Evolutionary conservation across 1,140 invertebrate species (phyloP), one percentile per base, ranked within the genome.

Genomic region (Eupeodes corollae): DNA sequence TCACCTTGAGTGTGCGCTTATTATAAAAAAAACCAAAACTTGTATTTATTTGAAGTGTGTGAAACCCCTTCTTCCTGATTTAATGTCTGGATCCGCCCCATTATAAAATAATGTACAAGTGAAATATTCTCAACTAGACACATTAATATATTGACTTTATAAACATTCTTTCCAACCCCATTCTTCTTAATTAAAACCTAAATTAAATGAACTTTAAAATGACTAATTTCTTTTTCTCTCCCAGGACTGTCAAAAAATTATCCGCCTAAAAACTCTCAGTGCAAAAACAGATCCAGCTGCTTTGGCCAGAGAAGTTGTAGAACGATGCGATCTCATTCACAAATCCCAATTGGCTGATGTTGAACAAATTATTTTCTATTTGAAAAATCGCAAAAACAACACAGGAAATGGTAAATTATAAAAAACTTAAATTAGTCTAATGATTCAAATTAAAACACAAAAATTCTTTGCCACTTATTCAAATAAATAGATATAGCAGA

Each of bases 321-420:
- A 87, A 48, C 87, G 89, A 70, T 95, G 91, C 71, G 82, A 84
- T 59, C 71, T 95, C 14, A 93, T 96, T 59, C 87, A 91, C 66
- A 80, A 83, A 46, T 84, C 83, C 2, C 86, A 90, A 68, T 58
- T 88, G 19, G 74, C 78, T 11, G 89, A 95, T 72, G 84, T 96
- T 5, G 88, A 94, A 67, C 90, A 93, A 61, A 74, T 92, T n/a
- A 82, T 95, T 53, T 88, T 85, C 67, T 94, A 93, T 71, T 72
- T 96, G 21, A 86, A 93, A 69, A 91, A 86, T 69, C 76, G 91
- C 47, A 83, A 83, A 68, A 60, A 71, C 52, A 74, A 72, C 66
- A 62, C 54, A 6, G 64, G 58, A 37, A 58, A 48, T 53, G 63
- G 63, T 67, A 34, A 49, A 48, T 13, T 6, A 26, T 37, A 6